A percentile compares a stretch with the other conserved stretches of the same genome.
phyloP scores from a whole-genome alignment of 2,113 vertebrate species.

The Aspidoscelis tigris region DNA sequence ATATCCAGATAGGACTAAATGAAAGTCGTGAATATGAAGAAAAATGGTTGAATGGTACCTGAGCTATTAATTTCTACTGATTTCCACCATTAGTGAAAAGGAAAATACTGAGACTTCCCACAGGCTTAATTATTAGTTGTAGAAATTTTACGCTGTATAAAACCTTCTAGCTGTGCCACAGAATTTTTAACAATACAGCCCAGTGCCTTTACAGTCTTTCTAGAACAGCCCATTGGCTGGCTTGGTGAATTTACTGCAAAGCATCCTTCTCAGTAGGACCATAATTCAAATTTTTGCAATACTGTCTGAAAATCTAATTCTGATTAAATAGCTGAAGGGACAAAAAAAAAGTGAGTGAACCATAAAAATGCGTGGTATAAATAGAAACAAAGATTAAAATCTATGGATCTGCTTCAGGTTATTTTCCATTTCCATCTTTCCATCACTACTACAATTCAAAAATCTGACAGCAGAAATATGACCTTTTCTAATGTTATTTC shows the following conservation, averaged over 20 bases:
- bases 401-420: conserved; percentile 19
- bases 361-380: conserved; percentile 2
- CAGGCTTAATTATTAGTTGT: background rate
- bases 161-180: background rate
- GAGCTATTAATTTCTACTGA: too few species aligned
- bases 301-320: conserved; percentile 33
- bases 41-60: too few species aligned
- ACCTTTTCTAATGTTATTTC: background rate
- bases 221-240: background rate
- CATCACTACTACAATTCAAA: background rate
- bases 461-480: conserved; percentile 15
- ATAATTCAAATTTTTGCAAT: conserved; percentile 32
- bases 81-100: too few species aligned
- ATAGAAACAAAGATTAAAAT: conserved; percentile 40
- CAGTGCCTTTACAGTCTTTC: background rate
- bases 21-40: too few species aligned
- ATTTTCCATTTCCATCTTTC: background rate
- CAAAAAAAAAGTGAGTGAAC: conserved; percentile 1
- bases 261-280: conserved; percentile 26
- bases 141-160: accelerated
- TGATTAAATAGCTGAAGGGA: conserved; percentile 16
- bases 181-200: background rate
- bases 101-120: too few species aligned
- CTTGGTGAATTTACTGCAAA: conserved; percentile 15
- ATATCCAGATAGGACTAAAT: too few species aligned